phyloP scores from a whole-genome alignment of 2,888 invertebrate species.

The Ceramica pisi region DNA sequence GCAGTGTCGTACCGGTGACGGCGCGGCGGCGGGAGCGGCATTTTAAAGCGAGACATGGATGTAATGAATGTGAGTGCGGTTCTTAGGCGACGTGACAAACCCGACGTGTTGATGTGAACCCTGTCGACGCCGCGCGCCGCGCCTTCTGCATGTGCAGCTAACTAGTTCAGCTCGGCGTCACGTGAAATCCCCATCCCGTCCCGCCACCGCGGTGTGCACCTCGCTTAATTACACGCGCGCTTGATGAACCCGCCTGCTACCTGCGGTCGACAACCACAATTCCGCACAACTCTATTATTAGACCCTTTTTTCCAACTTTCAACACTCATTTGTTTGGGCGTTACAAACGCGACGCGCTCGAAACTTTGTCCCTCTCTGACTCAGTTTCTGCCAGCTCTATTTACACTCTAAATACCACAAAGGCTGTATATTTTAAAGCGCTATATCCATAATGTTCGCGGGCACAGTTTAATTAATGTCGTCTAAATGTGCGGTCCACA shows the following conservation, averaged over 20 bases:
- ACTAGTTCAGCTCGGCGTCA: neutral
- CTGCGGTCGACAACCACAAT: conserved; percentile 6
- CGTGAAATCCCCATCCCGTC: neutral
- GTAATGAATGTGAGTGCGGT: neutral
- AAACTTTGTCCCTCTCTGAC: conserved; percentile 14
- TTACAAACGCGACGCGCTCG: neutral
- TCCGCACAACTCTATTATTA: neutral
- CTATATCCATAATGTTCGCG: conserved; percentile 29
- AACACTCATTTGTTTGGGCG: conserved; percentile 17
- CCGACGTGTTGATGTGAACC: neutral
- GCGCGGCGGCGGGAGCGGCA: too few species aligned
- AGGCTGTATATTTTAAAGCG: conserved; percentile 22
- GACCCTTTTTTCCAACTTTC: conserved; percentile 8
- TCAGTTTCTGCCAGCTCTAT: conserved; percentile 12
- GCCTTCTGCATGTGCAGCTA: neutral
- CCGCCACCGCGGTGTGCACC: neutral
- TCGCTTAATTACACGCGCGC: conserved; percentile 10
- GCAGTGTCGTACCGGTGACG: neutral
- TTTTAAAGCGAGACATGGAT: too few species aligned
- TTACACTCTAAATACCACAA: conserved; percentile 21
- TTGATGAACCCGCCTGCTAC: neutral
- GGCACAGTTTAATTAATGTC: conserved; percentile 8
- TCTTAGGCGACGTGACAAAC: neutral
- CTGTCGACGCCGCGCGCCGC: neutral
- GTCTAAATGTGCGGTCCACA: neutral